phyloP scores from a whole-genome alignment of 2,113 vertebrate species.

The Ciconia stormi region DNA sequence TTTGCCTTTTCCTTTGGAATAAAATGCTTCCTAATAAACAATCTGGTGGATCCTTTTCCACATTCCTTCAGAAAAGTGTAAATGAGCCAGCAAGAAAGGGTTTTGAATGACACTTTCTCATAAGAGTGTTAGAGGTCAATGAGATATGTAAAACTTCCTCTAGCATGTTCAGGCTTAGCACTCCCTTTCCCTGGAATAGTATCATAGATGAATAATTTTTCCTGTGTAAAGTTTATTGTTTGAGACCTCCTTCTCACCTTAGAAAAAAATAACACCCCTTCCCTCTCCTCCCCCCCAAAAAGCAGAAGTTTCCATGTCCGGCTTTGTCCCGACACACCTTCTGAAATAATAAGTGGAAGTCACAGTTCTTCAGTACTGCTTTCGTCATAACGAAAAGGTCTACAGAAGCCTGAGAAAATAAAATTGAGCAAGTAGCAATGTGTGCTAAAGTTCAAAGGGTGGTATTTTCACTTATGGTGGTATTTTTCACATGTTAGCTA shows the following conservation, averaged over 20 bases:
- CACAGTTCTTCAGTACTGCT: neutral
- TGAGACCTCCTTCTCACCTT: constrained; percentile 9
- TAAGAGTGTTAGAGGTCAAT: neutral
- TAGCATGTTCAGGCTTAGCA: neutral
- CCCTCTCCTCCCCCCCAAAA: neutral
- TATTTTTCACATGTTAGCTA: neutral
- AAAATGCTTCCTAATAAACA: neutral
- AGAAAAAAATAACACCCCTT: neutral
- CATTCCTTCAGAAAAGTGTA: neutral
- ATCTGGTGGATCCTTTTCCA: neutral
- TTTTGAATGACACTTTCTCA: neutral
- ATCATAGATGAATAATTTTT: constrained; percentile 17
- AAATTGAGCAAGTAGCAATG: neutral
- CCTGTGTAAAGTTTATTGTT: neutral
- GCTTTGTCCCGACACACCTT: neutral
- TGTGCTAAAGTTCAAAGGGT: neutral
- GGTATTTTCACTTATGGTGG: neutral
- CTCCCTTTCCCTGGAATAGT: neutral
- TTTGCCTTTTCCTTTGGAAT: neutral
- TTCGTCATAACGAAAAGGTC: neutral
- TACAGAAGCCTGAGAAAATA: neutral
- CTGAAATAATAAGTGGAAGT: constrained; percentile 60
- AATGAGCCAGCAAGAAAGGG: neutral
- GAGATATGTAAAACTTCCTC: neutral
- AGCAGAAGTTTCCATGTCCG: neutral